Conservation (phyloP, 2,888 invertebrate genomes). For the Melolontha melolontha region DNA sequence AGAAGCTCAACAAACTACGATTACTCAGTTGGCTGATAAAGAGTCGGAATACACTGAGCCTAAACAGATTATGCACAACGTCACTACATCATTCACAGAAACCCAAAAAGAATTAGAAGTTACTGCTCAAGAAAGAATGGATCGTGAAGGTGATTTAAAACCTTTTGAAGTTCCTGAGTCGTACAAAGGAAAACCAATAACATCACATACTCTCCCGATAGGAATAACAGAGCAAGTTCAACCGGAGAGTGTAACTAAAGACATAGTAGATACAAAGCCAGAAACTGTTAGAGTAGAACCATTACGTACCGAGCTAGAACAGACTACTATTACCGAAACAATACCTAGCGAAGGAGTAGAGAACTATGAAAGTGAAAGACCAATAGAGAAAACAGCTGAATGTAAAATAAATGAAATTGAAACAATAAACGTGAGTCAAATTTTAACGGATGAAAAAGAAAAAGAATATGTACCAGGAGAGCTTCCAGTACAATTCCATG, state of each 20-base stretch:
- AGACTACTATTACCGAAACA: constrained; percentile 67
- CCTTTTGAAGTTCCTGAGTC: constrained; percentile 68
- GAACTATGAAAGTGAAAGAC: constrained; percentile 61
- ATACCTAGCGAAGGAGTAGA: constrained; percentile 69
- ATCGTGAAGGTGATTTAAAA: constrained; percentile 73
- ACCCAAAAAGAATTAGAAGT: constrained; percentile 74
- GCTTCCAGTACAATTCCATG: constrained; percentile 63
- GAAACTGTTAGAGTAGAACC: constrained; percentile 63
- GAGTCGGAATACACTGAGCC: constrained; percentile 67
- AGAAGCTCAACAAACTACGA: constrained; percentile 74
- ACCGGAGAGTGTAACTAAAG: constrained; percentile 64
- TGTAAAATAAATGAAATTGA: constrained; percentile 49
- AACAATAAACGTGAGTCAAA: constrained; percentile 67
- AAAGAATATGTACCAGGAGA: constrained; percentile 61
- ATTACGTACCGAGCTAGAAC: constrained; percentile 61
- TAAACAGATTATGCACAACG: constrained; percentile 60
- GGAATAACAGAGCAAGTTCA: constrained; percentile 66
- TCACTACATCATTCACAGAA: constrained; percentile 67
- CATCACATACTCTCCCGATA: constrained; percentile 68
- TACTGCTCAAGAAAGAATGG: constrained; percentile 72
- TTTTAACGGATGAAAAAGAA: constrained; percentile 67
- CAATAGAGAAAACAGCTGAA: constrained; percentile 48
- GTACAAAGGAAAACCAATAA: constrained; percentile 67
- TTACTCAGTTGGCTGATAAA: constrained; percentile 74
- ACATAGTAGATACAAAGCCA: constrained; percentile 51